phyloP scores from a whole-genome alignment of 2,113 vertebrate genomes.

The Apteryx owenii region DNA sequence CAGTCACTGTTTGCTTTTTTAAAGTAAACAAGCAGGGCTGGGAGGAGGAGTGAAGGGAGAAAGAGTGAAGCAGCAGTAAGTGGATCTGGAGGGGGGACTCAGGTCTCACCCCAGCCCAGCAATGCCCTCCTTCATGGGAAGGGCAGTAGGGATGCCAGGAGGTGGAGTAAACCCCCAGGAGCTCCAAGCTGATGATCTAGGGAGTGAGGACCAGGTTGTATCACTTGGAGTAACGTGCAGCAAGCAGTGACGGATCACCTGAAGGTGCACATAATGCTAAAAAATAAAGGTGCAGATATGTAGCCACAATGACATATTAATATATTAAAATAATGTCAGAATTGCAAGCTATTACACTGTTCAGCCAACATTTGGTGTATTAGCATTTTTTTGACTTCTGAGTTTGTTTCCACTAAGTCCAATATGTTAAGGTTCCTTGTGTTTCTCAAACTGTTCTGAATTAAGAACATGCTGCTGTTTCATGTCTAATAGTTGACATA shows the following conservation, averaged over 20 bases:
- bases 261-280: not conserved
- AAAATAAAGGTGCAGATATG: not conserved
- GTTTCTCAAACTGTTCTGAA: not conserved
- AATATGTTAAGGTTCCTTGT: not conserved
- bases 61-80: not conserved
- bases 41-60: not conserved
- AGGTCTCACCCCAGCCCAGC: not conserved
- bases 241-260: not conserved
- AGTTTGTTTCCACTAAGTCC: not conserved
- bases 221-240: not conserved
- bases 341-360: not conserved
- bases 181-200: not conserved
- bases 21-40: not conserved
- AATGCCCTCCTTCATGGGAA: not conserved
- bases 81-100: not conserved
- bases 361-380: not conserved
- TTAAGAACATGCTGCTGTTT: not conserved
- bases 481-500: not conserved
- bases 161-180: fast-evolving
- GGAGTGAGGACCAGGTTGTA: not conserved
- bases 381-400: not conserved
- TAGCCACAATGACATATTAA: not conserved
- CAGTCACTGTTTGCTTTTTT: not conserved
- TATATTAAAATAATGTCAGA: not conserved
- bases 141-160: not conserved